Conservation (phyloP, 2,113 vertebrate genomes). For the Thryonomys swinderianus region DNA sequence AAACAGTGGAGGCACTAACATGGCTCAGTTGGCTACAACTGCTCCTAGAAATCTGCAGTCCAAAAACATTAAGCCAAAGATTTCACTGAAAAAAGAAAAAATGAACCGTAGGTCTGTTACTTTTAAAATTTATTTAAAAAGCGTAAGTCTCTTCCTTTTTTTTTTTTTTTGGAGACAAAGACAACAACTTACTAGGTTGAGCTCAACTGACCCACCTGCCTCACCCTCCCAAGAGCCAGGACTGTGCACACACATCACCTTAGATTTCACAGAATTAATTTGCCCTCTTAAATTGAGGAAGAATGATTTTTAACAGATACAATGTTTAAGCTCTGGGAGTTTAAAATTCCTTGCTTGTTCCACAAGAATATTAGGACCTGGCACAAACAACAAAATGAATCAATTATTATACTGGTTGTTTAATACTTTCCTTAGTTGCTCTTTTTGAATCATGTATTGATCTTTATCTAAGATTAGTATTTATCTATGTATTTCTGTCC, state of each 20-base stretch:
- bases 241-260: background rate
- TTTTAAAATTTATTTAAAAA: conserved; percentile 11
- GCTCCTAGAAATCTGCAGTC: background rate
- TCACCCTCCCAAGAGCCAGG: background rate
- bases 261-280: conserved; percentile 18
- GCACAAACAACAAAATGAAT: conserved; percentile 13
- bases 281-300: background rate
- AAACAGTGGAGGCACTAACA: background rate
- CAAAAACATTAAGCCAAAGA: conserved; percentile 14
- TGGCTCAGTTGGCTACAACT: background rate
- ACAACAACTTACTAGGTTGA: too few relatives aligned
- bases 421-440: conserved; percentile 1
- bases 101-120: background rate
- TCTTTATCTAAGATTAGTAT: conserved; percentile 35
- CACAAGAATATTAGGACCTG: background rate
- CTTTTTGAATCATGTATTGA: background rate
- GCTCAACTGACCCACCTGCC: background rate
- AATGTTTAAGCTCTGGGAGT: background rate
- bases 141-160: background rate
- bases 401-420: background rate
- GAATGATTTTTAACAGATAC: background rate
- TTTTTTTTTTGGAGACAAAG: background rate
- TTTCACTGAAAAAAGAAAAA: background rate
- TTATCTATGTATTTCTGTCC: conserved; percentile 8
- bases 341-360: background rate